Evolutionary conservation across 1,140 invertebrate species (phyloP), one percentile per base, ranked within the genome.

Genomic region (Drusus annulatus): DNA sequence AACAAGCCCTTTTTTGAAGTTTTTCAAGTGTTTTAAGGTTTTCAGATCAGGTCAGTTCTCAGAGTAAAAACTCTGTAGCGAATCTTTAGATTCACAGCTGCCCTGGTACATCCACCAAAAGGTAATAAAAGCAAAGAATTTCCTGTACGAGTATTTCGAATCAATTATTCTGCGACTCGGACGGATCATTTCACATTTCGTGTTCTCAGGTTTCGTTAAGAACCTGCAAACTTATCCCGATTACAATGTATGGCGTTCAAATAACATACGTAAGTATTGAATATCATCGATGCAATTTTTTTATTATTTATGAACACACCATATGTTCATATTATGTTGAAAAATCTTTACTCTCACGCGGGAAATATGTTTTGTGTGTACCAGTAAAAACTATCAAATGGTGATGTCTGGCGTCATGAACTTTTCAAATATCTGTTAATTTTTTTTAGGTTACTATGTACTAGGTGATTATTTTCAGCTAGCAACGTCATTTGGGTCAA

Each of bases 41-140:
- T 63, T 10, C 62, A 16, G 62, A 28, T 65, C 62, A 15, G 62
- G 21, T 65, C 28, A 65, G 6, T 15, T 65, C 60, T 65, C 62
- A 65, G 25, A n/a, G 5, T 65, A 25, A 65, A 65, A n/a, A 31
- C 10, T 31, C 45, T 52, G 68, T 23, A 54, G 36, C 68, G 45
- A 71, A 71, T 71, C 50, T 15, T 17, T 50, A 71, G 68, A 51
- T 19, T 52, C 15, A 23, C 36, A 52, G 68, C 45, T 71, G 68
- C 45, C 10, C 17, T n/a, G 62, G 68, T 52, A 71, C 45, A 25
- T 71, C 23, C 45, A 51, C 68, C 45, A 13, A 52, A 71, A 71
- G 25, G 68, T n/a, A 51, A 71, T 71, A 71, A 71, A 71, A 71
- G 45, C n/a, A 19, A 54, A 52, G 68, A 71, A 71, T 52, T 45